These are phyloP conservation scores for Chionoecetes opilio DNA, from an alignment of 1,140 invertebrate species.

Conservation along the genomic window DNA sequence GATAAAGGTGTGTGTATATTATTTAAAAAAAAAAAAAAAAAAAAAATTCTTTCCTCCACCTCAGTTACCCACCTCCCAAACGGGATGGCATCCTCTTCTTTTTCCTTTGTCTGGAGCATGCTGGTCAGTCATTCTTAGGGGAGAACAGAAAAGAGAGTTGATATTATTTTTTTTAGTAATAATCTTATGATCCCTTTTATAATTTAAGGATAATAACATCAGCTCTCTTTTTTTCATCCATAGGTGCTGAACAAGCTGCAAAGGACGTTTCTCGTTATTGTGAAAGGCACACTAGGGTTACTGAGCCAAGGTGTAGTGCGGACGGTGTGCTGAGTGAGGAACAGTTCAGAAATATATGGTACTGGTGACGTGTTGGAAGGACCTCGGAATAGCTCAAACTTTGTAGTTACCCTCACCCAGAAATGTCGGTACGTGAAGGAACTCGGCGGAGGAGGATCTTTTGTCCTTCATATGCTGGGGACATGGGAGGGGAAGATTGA, in stretches of 20 bases:
- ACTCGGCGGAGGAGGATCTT: conserved; percentile 78
- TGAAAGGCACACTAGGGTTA: conserved; percentile 46
- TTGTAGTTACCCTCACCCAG: neutral
- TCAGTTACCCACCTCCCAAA: too few species aligned
- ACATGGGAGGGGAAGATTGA: conserved; percentile 76
- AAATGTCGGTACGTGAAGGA: conserved; percentile 69
- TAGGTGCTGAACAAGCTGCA: conserved; percentile 73
- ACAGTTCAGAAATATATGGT: neutral
- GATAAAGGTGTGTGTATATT: too few species aligned
- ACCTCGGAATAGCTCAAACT: neutral
- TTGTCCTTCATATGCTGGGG: conserved; percentile 78
- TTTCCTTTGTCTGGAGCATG: neutral
- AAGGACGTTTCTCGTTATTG: conserved; percentile 63
- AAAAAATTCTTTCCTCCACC: too few species aligned
- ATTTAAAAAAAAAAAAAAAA: too few species aligned
- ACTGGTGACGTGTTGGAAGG: neutral
- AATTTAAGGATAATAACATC: conserved; percentile 67
- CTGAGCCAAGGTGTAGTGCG: conserved; percentile 45
- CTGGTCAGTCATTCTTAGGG: neutral
- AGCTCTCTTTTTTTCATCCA: conserved; percentile 72
- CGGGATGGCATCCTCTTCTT: too few species aligned
- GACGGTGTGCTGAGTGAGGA: neutral
- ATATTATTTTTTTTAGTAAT: conserved; percentile 63
- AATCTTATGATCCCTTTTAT: neutral
- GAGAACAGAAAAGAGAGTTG: conserved; percentile 70